Conservation (phyloP, 1,140 invertebrate genomes). For the Euura lappo region DNA sequence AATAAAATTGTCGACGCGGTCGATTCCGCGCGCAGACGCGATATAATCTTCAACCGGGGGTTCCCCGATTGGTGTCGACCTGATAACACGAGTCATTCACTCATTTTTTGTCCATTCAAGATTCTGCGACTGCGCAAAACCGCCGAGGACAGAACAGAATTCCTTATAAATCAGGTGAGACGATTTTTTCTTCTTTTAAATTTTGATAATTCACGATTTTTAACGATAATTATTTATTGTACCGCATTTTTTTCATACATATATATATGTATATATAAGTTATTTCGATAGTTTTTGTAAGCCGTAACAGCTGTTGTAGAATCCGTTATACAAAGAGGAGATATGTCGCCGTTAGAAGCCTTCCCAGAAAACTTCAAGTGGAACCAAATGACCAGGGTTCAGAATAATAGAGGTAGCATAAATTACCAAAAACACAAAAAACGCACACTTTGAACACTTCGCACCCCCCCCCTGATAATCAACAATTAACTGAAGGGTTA, state of each 20-base stretch:
- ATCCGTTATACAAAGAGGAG: constrained; percentile 39
- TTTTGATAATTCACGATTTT: neutral
- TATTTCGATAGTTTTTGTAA: neutral
- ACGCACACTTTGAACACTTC: too few species aligned
- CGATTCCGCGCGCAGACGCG: neutral
- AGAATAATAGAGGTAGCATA: constrained; percentile 40
- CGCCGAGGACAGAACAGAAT: neutral
- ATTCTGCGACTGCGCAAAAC: neutral
- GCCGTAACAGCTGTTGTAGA: constrained; percentile 37
- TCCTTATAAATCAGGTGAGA: neutral
- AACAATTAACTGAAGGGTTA: too few species aligned
- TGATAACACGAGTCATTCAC: neutral
- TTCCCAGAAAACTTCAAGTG: constrained; percentile 33
- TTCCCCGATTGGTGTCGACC: neutral
- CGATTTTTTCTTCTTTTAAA: neutral
- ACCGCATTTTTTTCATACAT: neutral
- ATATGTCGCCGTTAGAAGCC: constrained; percentile 40
- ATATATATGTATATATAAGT: too few species aligned
- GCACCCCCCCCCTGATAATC: too few species aligned
- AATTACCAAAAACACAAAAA: neutral
- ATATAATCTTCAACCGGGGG: neutral
- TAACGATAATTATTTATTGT: neutral
- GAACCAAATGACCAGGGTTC: constrained; percentile 28
- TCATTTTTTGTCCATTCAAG: neutral
- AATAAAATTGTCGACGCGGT: neutral